Conservation (phyloP, 2,797 vertebrate species). For the Harpagifer antarcticus region DNA sequence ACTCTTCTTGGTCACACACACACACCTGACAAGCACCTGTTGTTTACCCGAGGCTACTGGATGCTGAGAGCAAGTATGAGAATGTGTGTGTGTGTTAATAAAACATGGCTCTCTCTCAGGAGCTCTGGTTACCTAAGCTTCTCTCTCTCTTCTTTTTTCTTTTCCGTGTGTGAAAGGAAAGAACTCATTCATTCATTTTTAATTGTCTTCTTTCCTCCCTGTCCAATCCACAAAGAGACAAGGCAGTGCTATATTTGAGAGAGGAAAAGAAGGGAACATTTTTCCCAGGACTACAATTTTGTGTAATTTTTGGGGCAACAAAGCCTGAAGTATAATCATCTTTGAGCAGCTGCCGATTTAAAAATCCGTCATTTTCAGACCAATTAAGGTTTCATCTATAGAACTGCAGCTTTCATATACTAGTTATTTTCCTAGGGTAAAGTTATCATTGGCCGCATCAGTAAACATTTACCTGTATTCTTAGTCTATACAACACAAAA, state of each 20-base stretch:
- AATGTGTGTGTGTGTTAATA: conserved; percentile 47
- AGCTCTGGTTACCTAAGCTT: conserved; percentile 71
- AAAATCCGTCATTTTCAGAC: not conserved
- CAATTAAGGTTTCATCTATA: not conserved
- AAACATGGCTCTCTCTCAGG: conserved; percentile 27
- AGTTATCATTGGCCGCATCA: not conserved
- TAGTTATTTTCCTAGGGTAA: not conserved
- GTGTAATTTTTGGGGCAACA: not conserved
- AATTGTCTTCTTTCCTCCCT: conserved; percentile 71
- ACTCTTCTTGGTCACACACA: conserved; percentile 29
- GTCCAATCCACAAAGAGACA: conserved; percentile 45
- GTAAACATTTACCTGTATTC: not conserved
- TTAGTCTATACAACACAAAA: too few relatives aligned
- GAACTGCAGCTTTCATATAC: not conserved
- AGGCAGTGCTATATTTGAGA: conserved; percentile 21
- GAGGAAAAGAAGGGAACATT: conserved; percentile 16
- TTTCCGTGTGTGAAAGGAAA: conserved; percentile 83
- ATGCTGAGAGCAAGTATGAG: conserved; percentile 46
- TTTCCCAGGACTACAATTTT: conserved; percentile 25
- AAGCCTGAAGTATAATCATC: not conserved
- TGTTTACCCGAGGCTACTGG: conserved; percentile 58
- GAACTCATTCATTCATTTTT: conserved; percentile 85
- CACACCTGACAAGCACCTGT: conserved; percentile 66
- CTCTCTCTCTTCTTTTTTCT: conserved; percentile 62
- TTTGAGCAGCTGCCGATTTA: too few relatives aligned